phyloP scores from a whole-genome alignment of 1,140 invertebrate species.

The Epicauta chinensis region DNA sequence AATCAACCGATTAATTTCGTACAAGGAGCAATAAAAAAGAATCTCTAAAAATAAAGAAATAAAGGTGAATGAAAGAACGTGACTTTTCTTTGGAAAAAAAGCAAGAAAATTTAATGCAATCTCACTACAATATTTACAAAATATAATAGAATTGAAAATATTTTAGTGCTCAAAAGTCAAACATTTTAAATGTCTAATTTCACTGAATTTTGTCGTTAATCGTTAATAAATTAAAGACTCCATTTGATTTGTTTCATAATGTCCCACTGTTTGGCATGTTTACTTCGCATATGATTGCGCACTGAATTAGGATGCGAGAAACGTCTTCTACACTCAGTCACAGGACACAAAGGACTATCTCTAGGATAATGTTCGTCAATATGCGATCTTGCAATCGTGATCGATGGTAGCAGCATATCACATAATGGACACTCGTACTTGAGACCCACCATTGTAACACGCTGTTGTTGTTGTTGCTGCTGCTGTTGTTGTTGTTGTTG shows the following conservation, averaged over 20 bases:
- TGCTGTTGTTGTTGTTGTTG: background rate
- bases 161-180: background rate
- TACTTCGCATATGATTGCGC: conserved; percentile 75
- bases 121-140: conserved; percentile 6
- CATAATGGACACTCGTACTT: conserved; percentile 65
- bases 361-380: conserved; percentile 74
- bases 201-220: conserved; percentile 1
- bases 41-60: background rate
- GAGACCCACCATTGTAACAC: conserved; percentile 20
- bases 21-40: no score
- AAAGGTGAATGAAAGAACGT: background rate
- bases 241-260: conserved; percentile 75
- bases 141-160: no score
- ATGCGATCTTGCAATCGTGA: conserved; percentile 61
- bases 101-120: conserved; percentile 7
- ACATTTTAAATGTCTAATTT: conserved; percentile 14
- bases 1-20: background rate
- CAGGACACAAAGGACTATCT: conserved; percentile 72
- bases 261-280: conserved; percentile 71
- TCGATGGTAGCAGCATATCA: conserved; percentile 53
- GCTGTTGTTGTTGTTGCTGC: background rate
- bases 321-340: conserved; percentile 61
- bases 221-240: conserved; percentile 41
- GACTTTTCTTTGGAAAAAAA: conserved; percentile 6
- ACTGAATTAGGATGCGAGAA: conserved; percentile 78